Evolutionary conservation across 2,888 invertebrate species (phyloP), one percentile per base, ranked within the genome.

Genomic region (Pheosia gnoma): DNA sequence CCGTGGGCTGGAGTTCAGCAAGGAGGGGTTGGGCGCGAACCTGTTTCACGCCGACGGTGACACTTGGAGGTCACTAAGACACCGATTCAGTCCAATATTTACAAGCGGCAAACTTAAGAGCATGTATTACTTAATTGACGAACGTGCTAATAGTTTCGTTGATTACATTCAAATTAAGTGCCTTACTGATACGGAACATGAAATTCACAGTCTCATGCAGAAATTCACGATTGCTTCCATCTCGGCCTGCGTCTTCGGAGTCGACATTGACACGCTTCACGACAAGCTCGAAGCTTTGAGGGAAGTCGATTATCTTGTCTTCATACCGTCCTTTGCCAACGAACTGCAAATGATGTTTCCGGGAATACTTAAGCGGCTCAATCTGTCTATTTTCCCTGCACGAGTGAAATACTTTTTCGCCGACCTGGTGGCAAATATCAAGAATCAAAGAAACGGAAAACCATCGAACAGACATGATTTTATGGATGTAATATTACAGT

Each of bases 281-380:
- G 74, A 79, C 13, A 70, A 77, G 47, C 7, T 74, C 0, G 59
- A 70, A 0, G 60, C 57, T 0, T 58, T 80, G 0, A 59, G 61
- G n/a, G 39, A 71, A 61, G 10, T 81, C 1, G 75, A 79, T n/a
- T 57, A 68, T 11, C 25, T 70, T 5, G 53, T 71, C 53, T 71
- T 83, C 6, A 58, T 59, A 6, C n/a, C 59, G 0, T 76, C 45
- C 61, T 77, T 47, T 57, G 57, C 56, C 3, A 3, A n/a, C 1
- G 85, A 84, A 68, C 39, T 85, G 4, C 78, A 82, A 45, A 79
- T 85, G 78, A 75, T 87, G 79, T 84, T 64, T 47, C 88, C 86
- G 2, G 83, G 84, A 38, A 67, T 85, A n/a, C 63, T 86, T 3
- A 84, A 77, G 67, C 69, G 61, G 56, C 41, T 86, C 0, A 81